Conservation (phyloP, 2,888 invertebrate genomes). For the Acronicta psi region DNA sequence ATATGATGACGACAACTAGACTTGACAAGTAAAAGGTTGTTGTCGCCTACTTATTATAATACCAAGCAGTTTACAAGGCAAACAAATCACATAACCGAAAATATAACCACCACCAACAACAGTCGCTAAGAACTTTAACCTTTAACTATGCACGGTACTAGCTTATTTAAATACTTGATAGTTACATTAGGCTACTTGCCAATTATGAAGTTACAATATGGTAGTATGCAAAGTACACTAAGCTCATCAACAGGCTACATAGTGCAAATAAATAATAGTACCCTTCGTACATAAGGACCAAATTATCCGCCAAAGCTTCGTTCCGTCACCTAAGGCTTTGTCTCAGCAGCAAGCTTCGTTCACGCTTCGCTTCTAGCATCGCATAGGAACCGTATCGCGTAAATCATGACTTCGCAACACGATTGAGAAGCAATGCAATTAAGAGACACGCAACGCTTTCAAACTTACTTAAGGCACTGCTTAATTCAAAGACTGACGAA, state of each 20-base stretch:
- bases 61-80: conserved; percentile 25
- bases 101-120: conserved; percentile 39
- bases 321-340: background rate
- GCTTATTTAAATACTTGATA: conserved; percentile 28
- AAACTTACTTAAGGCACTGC: conserved; percentile 2
- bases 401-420: conserved; percentile 21
- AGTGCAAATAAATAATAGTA: background rate
- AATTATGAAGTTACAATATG: conserved; percentile 34
- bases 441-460: conserved; percentile 2
- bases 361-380: conserved; percentile 8
- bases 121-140: conserved; percentile 15
- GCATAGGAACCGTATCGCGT: conserved; percentile 20
- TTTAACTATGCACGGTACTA: conserved; percentile 23
- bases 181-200: conserved; percentile 31
- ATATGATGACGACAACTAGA: conserved; percentile 21
- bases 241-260: conserved; percentile 13
- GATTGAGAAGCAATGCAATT: conserved; percentile 17
- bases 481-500: conserved; percentile 5
- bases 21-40: conserved; percentile 13
- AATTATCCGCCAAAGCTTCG: conserved; percentile 12
- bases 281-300: conserved; percentile 28
- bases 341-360: background rate
- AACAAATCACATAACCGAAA: conserved; percentile 19
- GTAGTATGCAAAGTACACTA: conserved; percentile 36
- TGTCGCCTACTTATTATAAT: conserved; percentile 18